Percentiles rank a stretch among this genome's conserved stretches.
Conservation (phyloP, 2,888 invertebrate species). For the Melipona beecheii region DNA sequence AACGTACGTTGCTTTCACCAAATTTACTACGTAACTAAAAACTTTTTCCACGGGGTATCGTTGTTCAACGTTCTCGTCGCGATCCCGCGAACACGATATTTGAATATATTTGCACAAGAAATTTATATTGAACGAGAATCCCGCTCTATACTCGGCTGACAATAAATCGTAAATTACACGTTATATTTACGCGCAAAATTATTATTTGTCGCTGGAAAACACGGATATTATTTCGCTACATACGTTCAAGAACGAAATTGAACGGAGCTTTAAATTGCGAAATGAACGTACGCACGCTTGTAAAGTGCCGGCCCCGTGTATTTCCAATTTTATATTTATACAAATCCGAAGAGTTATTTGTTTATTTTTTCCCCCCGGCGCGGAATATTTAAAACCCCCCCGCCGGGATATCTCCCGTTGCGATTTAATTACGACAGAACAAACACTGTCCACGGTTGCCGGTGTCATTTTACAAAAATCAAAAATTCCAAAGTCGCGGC, state of each 20-base stretch:
- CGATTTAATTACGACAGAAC: background rate
- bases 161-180: background rate
- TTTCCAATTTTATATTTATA: background rate
- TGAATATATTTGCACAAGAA: background rate
- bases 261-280: background rate
- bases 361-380: background rate
- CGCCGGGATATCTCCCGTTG: background rate
- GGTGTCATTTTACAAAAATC: background rate
- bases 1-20: no score
- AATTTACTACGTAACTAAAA: background rate
- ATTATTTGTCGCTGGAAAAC: background rate
- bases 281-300: background rate
- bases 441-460: background rate
- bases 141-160: background rate
- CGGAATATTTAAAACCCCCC: background rate
- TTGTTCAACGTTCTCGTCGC: background rate
- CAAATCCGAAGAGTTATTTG: background rate
- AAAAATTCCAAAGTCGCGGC: background rate
- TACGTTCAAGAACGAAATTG: background rate
- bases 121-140: background rate
- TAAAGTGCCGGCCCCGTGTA: background rate
- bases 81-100: constrained; percentile 1
- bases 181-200: background rate
- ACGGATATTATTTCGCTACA: background rate
- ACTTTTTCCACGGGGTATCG: constrained; percentile 28